Base-by-base conservation (phyloP, 2,113 vertebrate genomes). In the Sinocyclocheilus grahami region DNA sequence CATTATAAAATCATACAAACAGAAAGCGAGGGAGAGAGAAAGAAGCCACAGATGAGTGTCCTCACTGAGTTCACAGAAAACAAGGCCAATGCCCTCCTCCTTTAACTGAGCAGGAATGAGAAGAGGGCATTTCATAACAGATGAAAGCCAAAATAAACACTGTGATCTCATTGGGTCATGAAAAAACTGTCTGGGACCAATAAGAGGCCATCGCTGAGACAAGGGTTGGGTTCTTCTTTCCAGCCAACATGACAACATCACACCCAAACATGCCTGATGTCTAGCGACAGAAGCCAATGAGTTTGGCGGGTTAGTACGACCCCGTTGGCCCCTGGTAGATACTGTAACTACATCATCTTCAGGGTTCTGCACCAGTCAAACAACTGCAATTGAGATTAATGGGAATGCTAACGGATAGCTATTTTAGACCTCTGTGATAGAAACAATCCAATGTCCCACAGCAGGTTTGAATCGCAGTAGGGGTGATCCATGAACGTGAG, bases 1-100 rank as follows among this genome's bases (percentile, higher is more conserved):
- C 63, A 83, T 88, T 86, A 86, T 62, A 86, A 86, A 83, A 82
- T 82, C 80, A 86, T 78, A 78, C 79, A 74, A 78, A 80, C 62
- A 79, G 72, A 71, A 58, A 48, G 62, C 4, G 14, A 79, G 51
- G 33, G 72, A 74, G 39, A n/a, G 46, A 39, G 53, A 46, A 24
- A 53, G 39, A 48, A 67, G 71, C 27, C 27, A 3, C 3, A n/a
- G 63, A 84, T 71, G 55, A 82, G 67, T 63, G 58, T 86, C 53
- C 53, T 81, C 24, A 75, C 37, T 13, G 67, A 81, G 24, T 74
- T 86, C 55, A 75, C 53, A 30, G 67, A 86, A 82, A 82, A 71
- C 48, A 79, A 55, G 46, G 30, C 62, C 30, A 67, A n/a, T 67
- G 30, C 9, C 63, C 22, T 80, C 46, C 63, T 82, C 24, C 63